Evolutionary conservation across 2,888 invertebrate species (phyloP), one percentile per base, ranked within the genome.

Genomic region (Andrena hattorfiana): DNA sequence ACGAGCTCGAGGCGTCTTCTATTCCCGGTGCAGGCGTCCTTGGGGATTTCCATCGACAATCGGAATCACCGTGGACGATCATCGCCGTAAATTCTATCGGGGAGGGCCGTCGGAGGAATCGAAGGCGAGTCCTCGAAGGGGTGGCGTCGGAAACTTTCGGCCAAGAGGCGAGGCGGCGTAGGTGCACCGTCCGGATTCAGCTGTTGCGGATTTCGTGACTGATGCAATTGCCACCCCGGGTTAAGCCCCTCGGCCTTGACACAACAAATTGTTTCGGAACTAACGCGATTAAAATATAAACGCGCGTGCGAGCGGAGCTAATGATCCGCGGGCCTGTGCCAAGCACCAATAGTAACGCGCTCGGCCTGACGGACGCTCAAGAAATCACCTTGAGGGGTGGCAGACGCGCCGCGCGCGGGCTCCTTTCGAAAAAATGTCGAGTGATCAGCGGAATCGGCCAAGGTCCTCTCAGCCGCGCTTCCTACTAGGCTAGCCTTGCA

Each of bases 211-310:
- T 94, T 92, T 93, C 94, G 94, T 94, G 94, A 94, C 93, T 89
- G 90, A 93, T 93, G 94, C 91, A 93, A 94, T 94, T 92, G 91
- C 91, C 90, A 90, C 86, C 78, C 74, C 83, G 86, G 84, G 88
- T 90, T 72, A 90, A 92, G 91, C 90, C 91, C 87, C 89, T 88
- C 91, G 93, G 91, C 94, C 94, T 94, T 94, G 94, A 94, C 94
- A 94, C 90, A 93, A 94, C 93, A 92, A 93, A 93, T 94, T 94
- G 94, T 94, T 94, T 94, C 90, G 93, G 85, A 94, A 94, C 93
- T 93, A 93, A 92, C 81, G 83, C 86, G 93, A 93, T 94, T 93
- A 94, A 94, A 94, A 94, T 93, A 92, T 92, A 93, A 92, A 90
- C 89, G 90, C 89, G 91, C 90, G 90, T 87, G 87, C 83, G 23